Base-by-base conservation (phyloP, 2,888 invertebrate genomes). In the Argyresthia albistria region DNA sequence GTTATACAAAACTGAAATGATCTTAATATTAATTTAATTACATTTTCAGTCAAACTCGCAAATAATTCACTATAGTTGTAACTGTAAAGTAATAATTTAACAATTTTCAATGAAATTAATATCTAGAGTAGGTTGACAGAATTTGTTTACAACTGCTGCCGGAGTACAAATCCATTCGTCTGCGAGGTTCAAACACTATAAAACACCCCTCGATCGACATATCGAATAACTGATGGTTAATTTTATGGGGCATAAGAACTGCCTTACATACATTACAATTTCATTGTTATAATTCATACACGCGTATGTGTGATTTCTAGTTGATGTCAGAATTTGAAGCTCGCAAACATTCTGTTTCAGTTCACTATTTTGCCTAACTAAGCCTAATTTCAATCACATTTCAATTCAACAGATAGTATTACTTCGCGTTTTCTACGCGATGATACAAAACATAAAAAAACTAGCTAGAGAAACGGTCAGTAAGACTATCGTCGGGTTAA, bases 381-480 rank as follows among this genome's bases (percentile, higher is more conserved):
- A 76, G 64, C 65, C 79, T 83, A 82, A 76, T 70, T 70, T 80
- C 76, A 73, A 82, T 84, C 82, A 80, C 80, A 81, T 73, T 77
- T 78, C 69, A 69, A 70, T 75, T 70, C 67, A 82, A 83, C 81
- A 80, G 72, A 45, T 50, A 82, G 77, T 69, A 69, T 71, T 66
- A 72, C 68, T 67, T 75, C 76, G 77, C 76, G 71, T 76, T 76
- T 77, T 80, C 75, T 83, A 84, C 82, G n/a, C n/a, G n/a, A n/a
- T n/a, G 74, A 79, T 83, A 83, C 76, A 82, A 83, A 83, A 81
- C 73, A 74, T 79, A 68, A 72, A 76, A n/a, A 80, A 76, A 77
- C 79, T 80, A 81, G 72, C 69, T 71, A 73, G 71, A 76, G 70
- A 70, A 75, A 75, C 75, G 76, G 74, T 64, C 68, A 69, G 64